Conservation (phyloP, 2,888 invertebrate species). For the Acanthococcus lagerstroemiae region DNA sequence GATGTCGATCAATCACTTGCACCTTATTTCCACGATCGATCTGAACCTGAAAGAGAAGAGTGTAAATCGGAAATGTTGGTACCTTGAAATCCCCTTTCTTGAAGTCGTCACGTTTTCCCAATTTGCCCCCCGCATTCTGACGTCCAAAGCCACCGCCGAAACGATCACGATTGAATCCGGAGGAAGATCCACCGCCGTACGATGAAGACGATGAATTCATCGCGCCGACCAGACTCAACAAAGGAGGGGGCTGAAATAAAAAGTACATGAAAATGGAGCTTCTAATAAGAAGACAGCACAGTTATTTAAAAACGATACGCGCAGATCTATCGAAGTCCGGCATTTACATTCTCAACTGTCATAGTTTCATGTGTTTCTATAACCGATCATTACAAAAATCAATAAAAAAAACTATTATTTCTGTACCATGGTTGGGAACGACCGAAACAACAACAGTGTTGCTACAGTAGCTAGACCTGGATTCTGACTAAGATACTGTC, state of each 20-base stretch:
- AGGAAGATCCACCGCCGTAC: background rate
- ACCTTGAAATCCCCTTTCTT: conserved; percentile 14
- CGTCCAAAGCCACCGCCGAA: conserved; percentile 1
- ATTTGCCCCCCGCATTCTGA: too few species aligned
- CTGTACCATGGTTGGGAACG: too few species aligned
- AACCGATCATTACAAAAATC: too few species aligned
- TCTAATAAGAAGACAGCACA: background rate
- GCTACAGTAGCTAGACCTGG: too few species aligned
- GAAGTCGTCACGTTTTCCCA: conserved; percentile 13
- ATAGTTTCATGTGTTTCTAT: too few species aligned
- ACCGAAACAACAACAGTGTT: too few species aligned
- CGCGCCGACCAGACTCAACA: conserved; percentile 4
- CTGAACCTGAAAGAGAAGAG: background rate
- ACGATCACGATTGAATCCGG: conserved; percentile 15
- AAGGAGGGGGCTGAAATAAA: conserved; percentile 11
- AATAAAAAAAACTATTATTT: too few species aligned
- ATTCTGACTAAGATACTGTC: too few species aligned
- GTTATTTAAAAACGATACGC: background rate
- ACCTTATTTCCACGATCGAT: too few species aligned
- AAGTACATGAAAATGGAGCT: background rate
- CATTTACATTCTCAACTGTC: too few species aligned
- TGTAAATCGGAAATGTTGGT: background rate
- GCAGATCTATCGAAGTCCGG: too few species aligned
- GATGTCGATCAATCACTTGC: too few species aligned
- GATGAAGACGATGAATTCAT: background rate